Evolutionary conservation across 1,140 invertebrate species (phyloP), one percentile per base, ranked within the genome.

Genomic region (Himalopsyche phryganea): DNA sequence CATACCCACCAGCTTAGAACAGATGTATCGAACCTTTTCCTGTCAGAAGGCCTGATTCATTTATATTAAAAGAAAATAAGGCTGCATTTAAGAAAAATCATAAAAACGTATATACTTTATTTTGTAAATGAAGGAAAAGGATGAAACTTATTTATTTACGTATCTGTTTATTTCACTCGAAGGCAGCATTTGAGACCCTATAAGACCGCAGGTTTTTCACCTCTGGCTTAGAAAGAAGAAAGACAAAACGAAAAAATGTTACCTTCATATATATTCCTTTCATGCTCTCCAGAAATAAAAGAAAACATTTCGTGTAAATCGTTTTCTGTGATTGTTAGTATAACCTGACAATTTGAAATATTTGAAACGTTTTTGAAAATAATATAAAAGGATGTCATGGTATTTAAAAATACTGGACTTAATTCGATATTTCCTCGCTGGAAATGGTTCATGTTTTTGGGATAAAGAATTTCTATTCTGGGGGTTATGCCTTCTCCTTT

Each of bases 401-500:
- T 44, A 7, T 55, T 46, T 13, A 55, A 10, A 44, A 47, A 55
- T 14, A 44, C 47, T 5, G 52, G 52, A n/a, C 3, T 11, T 14
- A 55, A 19, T 17, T 41, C 35, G 14, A 55, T 23, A 17, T 19
- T 15, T 28, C 42, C 42, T 5, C 14, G 28, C 13, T 36, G 32
- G 3, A 20, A n/a, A 11, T 55, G 28, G 33, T 55, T 33, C 1
- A 55, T 19, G n/a, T 35, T 33, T 28, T 46, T n/a, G 1, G 42
- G 44, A n/a, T 19, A 32, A 1, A 55, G n/a, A 20, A 55, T 36
- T 4, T n/a, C 7, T 55, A 55, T 55, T 38, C 47, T n/a, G 6
- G 52, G 33, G 10, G 35, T 18, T 23, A 55, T 38, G 28, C 52
- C 52, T 18, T 55, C 38, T 6, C 52, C 52, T 9, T 46, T 33